Conservation (phyloP, 2,888 invertebrate species). For the Melipona bicolor region DNA sequence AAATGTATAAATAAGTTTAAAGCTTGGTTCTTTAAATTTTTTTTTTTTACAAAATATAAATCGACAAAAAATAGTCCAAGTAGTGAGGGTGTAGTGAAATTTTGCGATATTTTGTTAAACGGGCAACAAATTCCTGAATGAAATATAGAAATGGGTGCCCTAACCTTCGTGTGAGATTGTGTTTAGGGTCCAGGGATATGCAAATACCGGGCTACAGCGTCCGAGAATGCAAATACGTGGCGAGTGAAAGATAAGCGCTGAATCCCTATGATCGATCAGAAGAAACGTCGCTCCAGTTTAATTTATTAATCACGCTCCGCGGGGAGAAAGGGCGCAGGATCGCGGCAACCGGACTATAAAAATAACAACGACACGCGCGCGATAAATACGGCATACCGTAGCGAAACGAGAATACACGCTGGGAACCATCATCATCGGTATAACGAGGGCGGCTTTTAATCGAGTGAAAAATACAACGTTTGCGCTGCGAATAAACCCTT, state of each 20-base stretch:
- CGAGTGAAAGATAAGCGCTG: slow-evolving; percentile 78
- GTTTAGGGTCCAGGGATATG: slow-evolving; percentile 81
- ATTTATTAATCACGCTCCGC: slow-evolving; percentile 48
- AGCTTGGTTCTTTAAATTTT: too few relatives aligned
- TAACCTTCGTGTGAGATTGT: slow-evolving; percentile 43
- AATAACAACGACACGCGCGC: slow-evolving; percentile 34
- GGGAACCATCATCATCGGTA: slow-evolving; percentile 30
- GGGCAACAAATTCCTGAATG: too few relatives aligned
- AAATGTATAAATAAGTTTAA: too few relatives aligned
- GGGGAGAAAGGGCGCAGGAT: slow-evolving; percentile 37
- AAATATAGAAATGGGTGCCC: too few relatives aligned
- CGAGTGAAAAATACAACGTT: slow-evolving; percentile 49
- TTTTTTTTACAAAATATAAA: too few relatives aligned
- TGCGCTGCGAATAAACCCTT: slow-evolving; percentile 27
- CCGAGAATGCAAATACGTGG: slow-evolving; percentile 80
- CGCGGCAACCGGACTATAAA: slow-evolving; percentile 34
- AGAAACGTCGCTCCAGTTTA: slow-evolving; percentile 42
- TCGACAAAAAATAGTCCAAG: too few relatives aligned
- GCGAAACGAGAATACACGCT: slow-evolving; percentile 23
- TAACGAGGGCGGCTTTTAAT: slow-evolving; percentile 58
- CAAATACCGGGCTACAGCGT: slow-evolving; percentile 76
- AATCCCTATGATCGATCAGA: slow-evolving; percentile 13
- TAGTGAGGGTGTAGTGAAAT: too few relatives aligned
- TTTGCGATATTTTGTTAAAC: too few relatives aligned
- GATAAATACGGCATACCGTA: slow-evolving; percentile 25